Percentiles rank a stretch among this genome's conserved stretches.
phyloP scores from a whole-genome alignment of 2,797 vertebrate species.

The Buphagus erythrorhynchus region DNA sequence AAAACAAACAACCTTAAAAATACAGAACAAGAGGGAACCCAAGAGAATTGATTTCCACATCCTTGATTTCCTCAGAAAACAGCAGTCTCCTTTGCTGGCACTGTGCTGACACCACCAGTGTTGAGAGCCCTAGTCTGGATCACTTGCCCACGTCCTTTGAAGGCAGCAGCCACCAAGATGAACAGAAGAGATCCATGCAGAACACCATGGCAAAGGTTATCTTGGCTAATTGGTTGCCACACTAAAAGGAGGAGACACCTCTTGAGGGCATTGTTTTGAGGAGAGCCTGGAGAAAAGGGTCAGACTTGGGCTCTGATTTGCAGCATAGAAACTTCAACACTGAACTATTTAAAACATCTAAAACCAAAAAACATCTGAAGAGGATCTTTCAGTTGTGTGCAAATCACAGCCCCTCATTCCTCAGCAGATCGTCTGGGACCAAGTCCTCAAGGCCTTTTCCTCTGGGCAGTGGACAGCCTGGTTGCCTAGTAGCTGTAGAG shows the following conservation, averaged over 20 bases:
- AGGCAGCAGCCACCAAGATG: not conserved
- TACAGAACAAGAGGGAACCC: constrained; percentile 18
- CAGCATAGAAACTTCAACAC: constrained; percentile 25
- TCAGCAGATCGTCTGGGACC: constrained; percentile 35
- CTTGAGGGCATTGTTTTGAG: not conserved
- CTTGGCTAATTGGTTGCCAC: not conserved
- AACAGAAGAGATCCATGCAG: constrained; percentile 2
- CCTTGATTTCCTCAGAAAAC: not conserved
- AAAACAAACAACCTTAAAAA: constrained; percentile 20
- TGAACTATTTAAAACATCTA: constrained; percentile 37
- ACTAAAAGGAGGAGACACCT: not conserved
- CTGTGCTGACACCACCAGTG: not conserved
- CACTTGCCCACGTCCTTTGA: not conserved
- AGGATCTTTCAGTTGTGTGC: constrained; percentile 57
- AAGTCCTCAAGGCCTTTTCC: constrained; percentile 28
- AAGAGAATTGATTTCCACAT: not conserved
- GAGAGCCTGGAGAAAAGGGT: constrained; percentile 19
- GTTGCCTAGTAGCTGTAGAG: constrained; percentile 90
- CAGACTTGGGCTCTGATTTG: constrained; percentile 6
- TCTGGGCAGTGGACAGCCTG: constrained; percentile 20
- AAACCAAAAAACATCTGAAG: constrained; percentile 42
- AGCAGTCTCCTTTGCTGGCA: constrained; percentile 24
- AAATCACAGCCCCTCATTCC: constrained; percentile 58
- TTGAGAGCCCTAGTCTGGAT: not conserved
- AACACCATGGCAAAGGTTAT: not conserved